Percentiles rank a stretch among this genome's conserved stretches.
Evolutionary conservation across 2,113 vertebrate genomes (phyloP).

Genomic region (Hypanus sabinus): DNA sequence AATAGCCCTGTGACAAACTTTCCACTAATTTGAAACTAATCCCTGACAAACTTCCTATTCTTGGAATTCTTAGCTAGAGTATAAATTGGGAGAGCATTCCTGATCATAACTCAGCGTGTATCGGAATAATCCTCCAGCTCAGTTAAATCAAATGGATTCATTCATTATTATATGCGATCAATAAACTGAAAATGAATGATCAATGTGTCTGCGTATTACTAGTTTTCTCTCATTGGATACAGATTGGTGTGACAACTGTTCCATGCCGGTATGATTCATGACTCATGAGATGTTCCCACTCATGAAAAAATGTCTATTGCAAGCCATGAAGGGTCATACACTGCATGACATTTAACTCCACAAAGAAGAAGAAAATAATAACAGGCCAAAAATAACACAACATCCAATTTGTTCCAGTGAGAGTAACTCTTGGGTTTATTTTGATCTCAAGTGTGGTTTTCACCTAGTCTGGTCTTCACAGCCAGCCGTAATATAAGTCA

Average conservation of each 20-base stretch:
- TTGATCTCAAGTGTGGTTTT: background rate
- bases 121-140: background rate
- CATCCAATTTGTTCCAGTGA: background rate
- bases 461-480: background rate
- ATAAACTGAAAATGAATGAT: background rate
- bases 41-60: background rate
- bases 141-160: background rate
- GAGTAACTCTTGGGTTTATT: background rate
- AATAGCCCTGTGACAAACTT: background rate
- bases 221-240: background rate
- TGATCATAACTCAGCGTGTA: background rate
- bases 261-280: background rate
- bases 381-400: background rate
- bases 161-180: background rate
- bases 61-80: background rate
- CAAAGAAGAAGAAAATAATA: background rate
- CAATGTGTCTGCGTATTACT: background rate
- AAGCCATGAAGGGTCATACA: background rate
- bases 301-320: background rate
- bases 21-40: background rate
- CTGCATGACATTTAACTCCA: background rate
- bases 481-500: background rate
- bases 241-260: conserved; percentile 3
- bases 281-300: background rate
- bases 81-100: background rate